Base-by-base conservation (phyloP, 2,888 invertebrate genomes). In the Leptopterna dolabrata region DNA sequence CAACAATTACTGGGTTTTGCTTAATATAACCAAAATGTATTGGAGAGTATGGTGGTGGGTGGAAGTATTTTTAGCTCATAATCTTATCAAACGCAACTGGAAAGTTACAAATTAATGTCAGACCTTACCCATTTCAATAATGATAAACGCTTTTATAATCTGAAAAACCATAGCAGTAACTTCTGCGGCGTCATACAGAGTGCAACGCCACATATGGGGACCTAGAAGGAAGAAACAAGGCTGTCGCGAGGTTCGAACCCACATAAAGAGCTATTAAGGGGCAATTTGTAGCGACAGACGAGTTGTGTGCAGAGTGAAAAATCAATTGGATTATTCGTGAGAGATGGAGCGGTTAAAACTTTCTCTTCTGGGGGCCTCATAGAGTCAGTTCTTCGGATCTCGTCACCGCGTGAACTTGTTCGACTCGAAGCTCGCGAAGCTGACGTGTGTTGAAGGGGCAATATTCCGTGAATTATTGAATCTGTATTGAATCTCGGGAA, bases 321-420 rank as follows among this genome's bases (percentile, higher is more conserved):
- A 73, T 73, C 73, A 73, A 73, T 73, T 73, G 19, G 73, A 36
- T 36, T 14, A 73, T 16, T 73, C 73, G 73, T 19, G 41, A 19
- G 30, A 30, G 73, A 73, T 41, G 36, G 73, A 73, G 36, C 73
- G 73, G 73, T 41, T 63, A 4, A 30, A 41, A 30, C 36, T 73
- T 73, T 71, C 73, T n/a, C 73, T 73, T 36, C 30, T 19, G 19
- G 41, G 36, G n/a, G 14, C 36, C 36, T 73, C 13, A 30, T 73
- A 36, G 73, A 73, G 73, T 73, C 73, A 73, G 73, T 73, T 36
- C 73, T 30, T 73, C 73, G 73, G 36, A 41, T 41, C 73, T 16
- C 73, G 73, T 73, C 73, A 73, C 73, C 73, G 73, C 0, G 73
- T 36, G 73, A 73, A 73, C 36, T 36, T 24, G 73, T 73, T 4